Evolutionary conservation across 2,888 invertebrate species (phyloP), one percentile per base, ranked within the genome.

Genomic region (Eutolmus rufibarbis): DNA sequence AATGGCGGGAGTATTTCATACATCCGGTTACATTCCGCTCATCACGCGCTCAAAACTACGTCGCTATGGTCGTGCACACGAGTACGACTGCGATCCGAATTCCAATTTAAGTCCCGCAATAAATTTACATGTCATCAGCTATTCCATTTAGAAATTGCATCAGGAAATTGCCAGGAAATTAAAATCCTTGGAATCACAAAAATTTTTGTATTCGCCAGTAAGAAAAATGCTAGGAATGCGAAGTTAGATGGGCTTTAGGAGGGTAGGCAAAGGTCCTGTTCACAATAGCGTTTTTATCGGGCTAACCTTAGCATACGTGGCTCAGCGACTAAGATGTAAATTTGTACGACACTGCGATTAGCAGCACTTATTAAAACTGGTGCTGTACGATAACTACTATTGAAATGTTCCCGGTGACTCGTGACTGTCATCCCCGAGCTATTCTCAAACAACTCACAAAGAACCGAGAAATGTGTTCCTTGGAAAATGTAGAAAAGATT

Each of bases 131-230:
- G 81, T 85, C 86, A 88, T 88, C 87, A 88, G 76, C 86, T 77
- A 85, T 56, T 81, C 86, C 87, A 87, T 86, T 88, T 86, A 46
- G 57, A 87, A 86, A 87, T 87, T 82, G 74, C 87, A 76, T 88
- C 86, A 86, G 88, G 88, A 88, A 88, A 88, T 88, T 88, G 87
- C 40, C 88, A 87, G 88, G 88, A 88, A 88, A 88, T 88, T 87
- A 87, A 87, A 87, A 86, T 86, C 87, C 77, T 87, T 87, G 51
- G 66, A 87, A 78, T 81, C 85, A 57, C 85, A 40, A 46, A 85
- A 74, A 85, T 85, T 85, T 74, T 85, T 85, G 85, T 74, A 74
- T 85, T 74, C 74, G 74, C n/a, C 43, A 66, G 28, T 28, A 74
- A 74, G 74, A 85, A 74, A 74, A 74, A 85, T 85, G 46, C 43